phyloP scores from a whole-genome alignment of 1,140 invertebrate genomes.

The Drosophila chauvacae region DNA sequence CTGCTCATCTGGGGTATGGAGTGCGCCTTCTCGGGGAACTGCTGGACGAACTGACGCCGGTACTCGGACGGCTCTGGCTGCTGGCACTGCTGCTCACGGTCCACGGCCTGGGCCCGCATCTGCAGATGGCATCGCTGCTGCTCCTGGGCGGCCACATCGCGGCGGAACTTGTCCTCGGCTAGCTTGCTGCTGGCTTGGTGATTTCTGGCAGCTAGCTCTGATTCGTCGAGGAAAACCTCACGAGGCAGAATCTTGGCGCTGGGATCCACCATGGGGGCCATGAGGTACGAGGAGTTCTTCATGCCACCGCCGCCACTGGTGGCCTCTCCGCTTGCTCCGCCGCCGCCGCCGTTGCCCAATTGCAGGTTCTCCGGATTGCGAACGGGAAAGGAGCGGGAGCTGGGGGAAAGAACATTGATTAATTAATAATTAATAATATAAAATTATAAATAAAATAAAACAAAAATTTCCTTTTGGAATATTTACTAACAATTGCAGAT shows the following conservation, averaged over 20 bases:
- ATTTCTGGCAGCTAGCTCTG: conserved; percentile 23
- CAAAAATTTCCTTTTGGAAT: not conserved
- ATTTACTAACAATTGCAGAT: conserved; percentile 67
- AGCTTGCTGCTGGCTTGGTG: conserved; percentile 25
- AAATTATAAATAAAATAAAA: not conserved
- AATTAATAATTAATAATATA: too few species aligned
- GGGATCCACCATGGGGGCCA: conserved; percentile 72
- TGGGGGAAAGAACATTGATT: conserved; percentile 5
- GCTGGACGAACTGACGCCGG: conserved; percentile 72
- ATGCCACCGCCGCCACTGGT: conserved; percentile 36
- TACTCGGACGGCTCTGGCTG: conserved; percentile 72
- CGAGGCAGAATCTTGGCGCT: conserved; percentile 73
- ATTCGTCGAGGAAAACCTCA: conserved; percentile 64
- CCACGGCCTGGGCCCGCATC: conserved; percentile 52
- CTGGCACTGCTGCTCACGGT: conserved; percentile 42
- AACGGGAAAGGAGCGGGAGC: conserved; percentile 70
- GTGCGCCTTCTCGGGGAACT: conserved; percentile 79
- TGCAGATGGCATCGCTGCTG: conserved; percentile 72
- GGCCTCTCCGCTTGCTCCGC: conserved; percentile 16
- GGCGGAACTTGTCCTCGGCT: conserved; percentile 59
- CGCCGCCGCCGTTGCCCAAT: conserved; percentile 29
- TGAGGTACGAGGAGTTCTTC: conserved; percentile 79
- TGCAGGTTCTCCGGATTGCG: conserved; percentile 73
- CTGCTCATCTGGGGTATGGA: conserved; percentile 82
- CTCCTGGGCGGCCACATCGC: conserved; percentile 67